These are phyloP conservation scores for Eulemur macaco DNA, from an alignment of 2,113 vertebrate genomes.

Conservation along the genomic window DNA sequence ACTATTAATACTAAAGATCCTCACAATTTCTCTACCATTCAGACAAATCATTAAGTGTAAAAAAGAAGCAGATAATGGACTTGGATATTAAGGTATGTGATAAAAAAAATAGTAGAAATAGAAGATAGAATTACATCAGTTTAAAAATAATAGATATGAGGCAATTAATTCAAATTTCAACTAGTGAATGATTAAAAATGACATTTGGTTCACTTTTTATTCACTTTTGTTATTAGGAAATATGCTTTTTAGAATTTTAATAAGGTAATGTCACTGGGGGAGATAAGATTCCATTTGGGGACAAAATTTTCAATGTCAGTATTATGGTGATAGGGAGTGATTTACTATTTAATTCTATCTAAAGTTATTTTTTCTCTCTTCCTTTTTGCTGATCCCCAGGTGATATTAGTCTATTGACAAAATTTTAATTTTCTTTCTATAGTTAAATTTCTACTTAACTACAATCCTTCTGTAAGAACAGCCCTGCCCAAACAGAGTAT, in stretches of 20 bases:
- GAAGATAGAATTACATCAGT: neutral
- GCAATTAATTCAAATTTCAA: slow-evolving; percentile 37
- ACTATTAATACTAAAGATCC: neutral
- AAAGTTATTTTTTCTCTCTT: neutral
- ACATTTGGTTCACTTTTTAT: slow-evolving; percentile 6
- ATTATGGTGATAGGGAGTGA: neutral
- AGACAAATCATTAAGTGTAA: neutral
- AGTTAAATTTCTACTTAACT: slow-evolving; percentile 8
- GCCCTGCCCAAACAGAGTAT: neutral
- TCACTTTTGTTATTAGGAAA: slow-evolving; percentile 33
- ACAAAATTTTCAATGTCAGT: neutral
- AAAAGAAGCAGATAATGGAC: slow-evolving; percentile 30
- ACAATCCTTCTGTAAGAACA: neutral
- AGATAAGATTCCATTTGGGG: neutral
- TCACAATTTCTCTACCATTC: neutral
- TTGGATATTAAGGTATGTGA: neutral
- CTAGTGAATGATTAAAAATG: slow-evolving; percentile 32
- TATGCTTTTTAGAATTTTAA: slow-evolving; percentile 2
- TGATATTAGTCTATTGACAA: neutral
- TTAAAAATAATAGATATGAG: neutral
- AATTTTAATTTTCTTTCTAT: slow-evolving; percentile 6
- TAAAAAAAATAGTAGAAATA: slow-evolving; percentile 28
- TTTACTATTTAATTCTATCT: slow-evolving; percentile 31
- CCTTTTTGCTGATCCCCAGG: neutral
- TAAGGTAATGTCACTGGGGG: neutral